A percentile compares a stretch with the other conserved stretches of the same genome.
Conservation (phyloP, 2,113 vertebrate genomes). For the Abramis brama region DNA sequence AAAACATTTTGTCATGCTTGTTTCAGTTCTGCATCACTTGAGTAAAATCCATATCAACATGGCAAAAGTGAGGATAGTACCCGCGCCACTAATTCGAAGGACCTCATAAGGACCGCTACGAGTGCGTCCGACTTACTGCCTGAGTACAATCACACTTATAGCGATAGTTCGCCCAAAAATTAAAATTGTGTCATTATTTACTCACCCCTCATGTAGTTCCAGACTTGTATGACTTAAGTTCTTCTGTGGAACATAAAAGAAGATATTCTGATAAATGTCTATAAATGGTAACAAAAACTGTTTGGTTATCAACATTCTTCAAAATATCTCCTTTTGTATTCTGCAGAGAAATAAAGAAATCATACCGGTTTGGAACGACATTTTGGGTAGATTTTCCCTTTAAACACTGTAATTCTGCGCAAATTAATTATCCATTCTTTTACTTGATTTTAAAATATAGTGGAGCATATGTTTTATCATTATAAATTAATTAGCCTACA, state of each 20-base stretch:
- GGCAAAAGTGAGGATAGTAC: conserved; percentile 38
- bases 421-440: background rate
- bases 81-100: conserved; percentile 75
- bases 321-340: background rate
- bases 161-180: background rate
- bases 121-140: conserved; percentile 58
- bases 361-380: background rate
- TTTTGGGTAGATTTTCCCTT: background rate
- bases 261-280: background rate
- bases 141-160: conserved; percentile 44
- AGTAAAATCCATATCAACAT: conserved; percentile 12
- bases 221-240: background rate
- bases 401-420: background rate
- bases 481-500: background rate
- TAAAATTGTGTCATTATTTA: background rate
- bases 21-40: background rate
- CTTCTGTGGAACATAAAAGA: background rate
- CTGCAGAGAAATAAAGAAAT: background rate
- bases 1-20: conserved; percentile 65
- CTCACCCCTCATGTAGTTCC: background rate
- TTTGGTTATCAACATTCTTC: background rate
- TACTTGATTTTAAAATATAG: background rate
- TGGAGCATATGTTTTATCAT: background rate
- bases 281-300: background rate
- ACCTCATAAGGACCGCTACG: conserved; percentile 64